Base-by-base conservation (phyloP, 2,113 vertebrate species). In the Cynoglossus semilaevis region DNA sequence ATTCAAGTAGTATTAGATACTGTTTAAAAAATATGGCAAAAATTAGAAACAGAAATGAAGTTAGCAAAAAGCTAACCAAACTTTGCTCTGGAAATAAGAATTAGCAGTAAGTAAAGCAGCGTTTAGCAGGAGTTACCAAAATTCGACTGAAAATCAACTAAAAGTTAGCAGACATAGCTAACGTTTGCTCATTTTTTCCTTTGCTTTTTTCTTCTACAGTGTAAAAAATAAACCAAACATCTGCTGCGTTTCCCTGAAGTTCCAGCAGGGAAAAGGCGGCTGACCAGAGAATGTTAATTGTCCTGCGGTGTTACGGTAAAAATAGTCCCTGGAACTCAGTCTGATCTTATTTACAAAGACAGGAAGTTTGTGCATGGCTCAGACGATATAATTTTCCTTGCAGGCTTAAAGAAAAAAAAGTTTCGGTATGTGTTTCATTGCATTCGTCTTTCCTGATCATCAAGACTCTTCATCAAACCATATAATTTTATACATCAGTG, bases 191-290 rank as follows among this genome's bases (percentile, higher is more conserved):
- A 29, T 29, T 29, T 29, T 40, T 40, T 10, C 38, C 42, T 43
- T 45, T 8, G 11, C 12, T 37, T 46, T 63, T 85, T 86, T 88
- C 82, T 80, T 84, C 84, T 83, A 79, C 57, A 47, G 76, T 77
- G 83, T 72, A 84, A 79, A 88, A 29, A 87, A 87, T 84, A 82
- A 87, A 81, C 87, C 82, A 87, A 77, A 57, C 86, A 89, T 87
- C 81, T 86, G 83, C 81, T 75, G 62, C 74, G 8, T 62, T 73
- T 65, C 75, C 80, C 19, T 35, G 46, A 84, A 85, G 79, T 82
- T 46, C 78, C 88, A 81, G 63, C 70, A 67, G 83, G 85, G 80
- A 87, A 88, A 88, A 88, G 87, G 88, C 79, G 87, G 86, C 78
- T 46, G 65, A 80, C 86, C 88, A 67, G 59, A 85, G 62, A 83